Base-by-base conservation (phyloP, 2,888 invertebrate genomes). In the Rotaria magnacalcarata region DNA sequence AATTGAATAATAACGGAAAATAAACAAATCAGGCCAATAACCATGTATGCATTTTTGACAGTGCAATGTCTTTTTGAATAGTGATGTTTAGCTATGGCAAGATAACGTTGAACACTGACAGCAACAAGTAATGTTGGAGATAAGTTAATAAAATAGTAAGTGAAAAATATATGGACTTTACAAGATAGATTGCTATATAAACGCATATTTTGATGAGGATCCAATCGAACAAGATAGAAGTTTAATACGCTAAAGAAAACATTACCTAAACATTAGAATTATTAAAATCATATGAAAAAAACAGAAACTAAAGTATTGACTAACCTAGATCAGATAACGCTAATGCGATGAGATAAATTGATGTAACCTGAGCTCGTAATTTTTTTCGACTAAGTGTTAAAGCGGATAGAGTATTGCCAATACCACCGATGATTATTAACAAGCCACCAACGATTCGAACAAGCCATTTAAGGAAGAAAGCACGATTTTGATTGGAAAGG, bases 61-160 rank as follows among this genome's bases (percentile, higher is more conserved):
- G 84, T 84, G 27, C 84, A 84, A 84, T 50, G 84, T 27, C 52
- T 14, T 50, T 47, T 50, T 0, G 50, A 84, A 47, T 84, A 50
- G 14, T 47, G 47, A 27, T 47, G 50, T 47, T 84, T 50, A 14
- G 47, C 52, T 14, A 84, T 41, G n/a, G 50, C 47, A 27, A 84
- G 52, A 47, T 50, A 84, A 84, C 84, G 84, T 52, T 84, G 84
- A 43, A 84, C 84, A 50, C 84, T 84, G 10, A 84, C 84, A 50
- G 84, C 84, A 16, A 52, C 84, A 27, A 84, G 84, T 19, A 84
- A 84, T n/a, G 84, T 50, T 47, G 84, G 84, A 84, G 84, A 84
- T 43, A 84, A 19, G 27, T 84, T 47, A 14, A 84, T 47, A 84
- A 84, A 84, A 47, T 50, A 52, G 27, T 84, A 84, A 14, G 50